These are phyloP conservation scores for Gymnarchus niloticus DNA, from an alignment of 2,113 vertebrate genomes.

Conservation along the genomic window DNA sequence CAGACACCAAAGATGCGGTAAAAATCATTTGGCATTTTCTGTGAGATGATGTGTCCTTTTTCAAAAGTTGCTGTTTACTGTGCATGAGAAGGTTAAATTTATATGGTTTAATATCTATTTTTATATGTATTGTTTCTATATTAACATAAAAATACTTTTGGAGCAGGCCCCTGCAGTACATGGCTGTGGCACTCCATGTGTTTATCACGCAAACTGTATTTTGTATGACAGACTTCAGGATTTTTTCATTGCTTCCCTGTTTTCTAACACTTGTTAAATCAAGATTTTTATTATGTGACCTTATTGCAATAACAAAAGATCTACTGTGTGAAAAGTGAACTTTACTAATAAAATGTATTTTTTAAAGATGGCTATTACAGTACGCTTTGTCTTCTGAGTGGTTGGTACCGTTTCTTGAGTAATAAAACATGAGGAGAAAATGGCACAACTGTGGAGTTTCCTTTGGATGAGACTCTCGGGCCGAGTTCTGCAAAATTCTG, in stretches of 20 bases:
- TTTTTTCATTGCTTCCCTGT: background rate
- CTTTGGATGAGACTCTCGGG: background rate
- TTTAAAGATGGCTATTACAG: background rate
- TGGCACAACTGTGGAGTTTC: background rate
- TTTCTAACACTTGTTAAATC: conserved; percentile 4
- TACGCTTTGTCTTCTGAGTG: background rate
- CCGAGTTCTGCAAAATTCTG: background rate
- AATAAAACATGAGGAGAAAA: background rate
- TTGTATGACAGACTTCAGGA: background rate
- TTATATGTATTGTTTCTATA: background rate
- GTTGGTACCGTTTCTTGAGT: too few species aligned
- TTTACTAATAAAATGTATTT: background rate
- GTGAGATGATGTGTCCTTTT: background rate
- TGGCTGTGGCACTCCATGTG: background rate
- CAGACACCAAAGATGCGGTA: background rate
- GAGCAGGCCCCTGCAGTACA: background rate
- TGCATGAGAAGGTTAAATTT: background rate
- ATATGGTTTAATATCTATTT: background rate
- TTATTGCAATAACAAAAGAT: background rate
- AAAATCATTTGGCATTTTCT: background rate
- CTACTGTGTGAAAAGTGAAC: background rate
- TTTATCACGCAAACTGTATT: background rate
- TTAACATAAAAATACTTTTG: background rate
- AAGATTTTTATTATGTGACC: background rate
- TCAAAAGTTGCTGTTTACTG: background rate